These are phyloP conservation scores for Stegodyphus dumicola DNA, from an alignment of 1,140 invertebrate species.

Conservation along the genomic window DNA sequence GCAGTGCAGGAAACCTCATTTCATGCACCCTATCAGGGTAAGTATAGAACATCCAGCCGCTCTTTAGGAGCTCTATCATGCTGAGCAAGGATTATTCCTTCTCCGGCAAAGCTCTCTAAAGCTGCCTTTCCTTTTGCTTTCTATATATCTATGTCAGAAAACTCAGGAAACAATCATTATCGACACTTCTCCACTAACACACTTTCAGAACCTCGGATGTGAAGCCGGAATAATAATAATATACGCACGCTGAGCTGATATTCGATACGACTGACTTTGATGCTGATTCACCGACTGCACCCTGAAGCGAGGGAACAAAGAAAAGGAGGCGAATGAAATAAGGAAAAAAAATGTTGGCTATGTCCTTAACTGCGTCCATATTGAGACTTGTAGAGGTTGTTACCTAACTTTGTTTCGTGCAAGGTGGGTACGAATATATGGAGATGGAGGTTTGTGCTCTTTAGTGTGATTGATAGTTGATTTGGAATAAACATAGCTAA, in stretches of 20 bases:
- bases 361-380: constrained; percentile 8
- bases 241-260: constrained; percentile 53
- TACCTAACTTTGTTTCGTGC: constrained; percentile 59
- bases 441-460: constrained; percentile 42
- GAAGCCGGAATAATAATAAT: constrained; percentile 55
- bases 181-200: constrained; percentile 25
- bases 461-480: constrained; percentile 59
- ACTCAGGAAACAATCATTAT: constrained; percentile 55
- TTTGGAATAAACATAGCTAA: constrained; percentile 33
- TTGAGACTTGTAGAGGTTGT: constrained; percentile 52
- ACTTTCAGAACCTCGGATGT: constrained; percentile 36
- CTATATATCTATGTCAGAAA: not conserved
- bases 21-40: constrained; percentile 12
- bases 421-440: constrained; percentile 14
- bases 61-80: constrained; percentile 6
- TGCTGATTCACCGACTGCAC: constrained; percentile 36
- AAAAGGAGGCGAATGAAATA: not conserved
- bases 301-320: constrained; percentile 20
- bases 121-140: constrained; percentile 10
- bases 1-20: constrained; percentile 20
- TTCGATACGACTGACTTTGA: constrained; percentile 52
- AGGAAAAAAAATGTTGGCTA: constrained; percentile 7
- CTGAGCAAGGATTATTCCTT: constrained; percentile 27
- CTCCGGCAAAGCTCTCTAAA: constrained; percentile 3
- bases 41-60: not conserved